phyloP scores from a whole-genome alignment of 1,140 invertebrate genomes.

The Caenorhabditis latens region DNA sequence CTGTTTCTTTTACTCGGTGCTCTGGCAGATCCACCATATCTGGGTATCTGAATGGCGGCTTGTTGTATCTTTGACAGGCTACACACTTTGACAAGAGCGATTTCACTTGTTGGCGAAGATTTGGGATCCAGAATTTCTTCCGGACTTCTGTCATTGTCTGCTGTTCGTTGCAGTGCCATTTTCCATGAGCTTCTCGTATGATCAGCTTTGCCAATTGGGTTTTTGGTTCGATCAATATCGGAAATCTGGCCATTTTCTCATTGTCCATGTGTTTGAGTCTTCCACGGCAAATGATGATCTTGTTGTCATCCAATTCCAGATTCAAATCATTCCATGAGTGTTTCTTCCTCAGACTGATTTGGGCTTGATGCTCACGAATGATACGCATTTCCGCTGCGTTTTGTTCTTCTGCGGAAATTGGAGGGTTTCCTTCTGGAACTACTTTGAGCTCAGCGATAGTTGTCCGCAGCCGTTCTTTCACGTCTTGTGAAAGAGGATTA shows the following conservation, averaged over 20 bases:
- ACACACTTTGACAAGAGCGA: conserved; percentile 16
- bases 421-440: neutral
- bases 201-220: conserved; percentile 46
- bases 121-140: conserved; percentile 51
- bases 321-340: neutral
- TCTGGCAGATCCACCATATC: neutral
- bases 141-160: conserved; percentile 36
- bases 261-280: conserved; percentile 50
- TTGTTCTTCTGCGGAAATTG: neutral
- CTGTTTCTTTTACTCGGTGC: neutral
- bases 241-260: neutral
- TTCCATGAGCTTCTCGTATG: conserved; percentile 37
- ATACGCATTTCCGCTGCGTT: neutral
- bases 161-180: neutral
- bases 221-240: conserved; percentile 48
- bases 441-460: neutral
- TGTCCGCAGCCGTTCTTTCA: neutral
- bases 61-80: conserved; percentile 34
- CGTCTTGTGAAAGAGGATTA: neutral
- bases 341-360: conserved; percentile 12
- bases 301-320: neutral
- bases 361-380: conserved; percentile 32
- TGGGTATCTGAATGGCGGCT: conserved; percentile 42
- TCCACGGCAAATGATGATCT: conserved; percentile 43
- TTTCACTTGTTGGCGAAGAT: conserved; percentile 4